These are phyloP conservation scores for Geotrupes spiniger DNA, from an alignment of 2,888 invertebrate species.

Conservation along the genomic window DNA sequence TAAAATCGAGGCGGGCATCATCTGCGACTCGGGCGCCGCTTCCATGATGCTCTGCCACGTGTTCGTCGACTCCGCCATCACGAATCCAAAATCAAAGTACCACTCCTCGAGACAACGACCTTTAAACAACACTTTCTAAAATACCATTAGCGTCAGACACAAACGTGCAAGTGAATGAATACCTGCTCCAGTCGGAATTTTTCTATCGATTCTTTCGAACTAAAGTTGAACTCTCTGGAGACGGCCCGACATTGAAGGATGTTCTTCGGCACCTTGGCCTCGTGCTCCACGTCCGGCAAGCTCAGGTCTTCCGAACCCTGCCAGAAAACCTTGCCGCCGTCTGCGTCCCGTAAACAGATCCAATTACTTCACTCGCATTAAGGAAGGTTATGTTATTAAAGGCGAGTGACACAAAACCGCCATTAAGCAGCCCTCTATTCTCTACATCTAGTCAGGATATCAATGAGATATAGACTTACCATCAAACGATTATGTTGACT, in stretches of 20 bases:
- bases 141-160: conserved; percentile 33
- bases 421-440: neutral
- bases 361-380: conserved; percentile 80
- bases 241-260: conserved; percentile 92
- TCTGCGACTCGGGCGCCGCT: conserved; percentile 98
- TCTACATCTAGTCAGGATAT: neutral
- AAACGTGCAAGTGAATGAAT: neutral
- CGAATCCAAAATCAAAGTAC: conserved; percentile 99
- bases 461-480: neutral
- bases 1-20: conserved; percentile 99
- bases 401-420: neutral
- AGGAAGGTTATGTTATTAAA: conserved; percentile 4
- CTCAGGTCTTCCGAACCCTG: conserved; percentile 96
- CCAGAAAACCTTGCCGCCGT: conserved; percentile 90
- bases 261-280: conserved; percentile 95
- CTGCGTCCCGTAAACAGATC: conserved; percentile 97
- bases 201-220: conserved; percentile 89
- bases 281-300: conserved; percentile 83
- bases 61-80: conserved; percentile 97
- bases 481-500: too few relatives aligned
- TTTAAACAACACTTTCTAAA: conserved; percentile 75
- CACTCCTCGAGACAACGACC: conserved; percentile 95
- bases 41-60: conserved; percentile 99
- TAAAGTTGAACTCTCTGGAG: conserved; percentile 87
- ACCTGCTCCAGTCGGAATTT: conserved; percentile 90